Conservation (phyloP, 2,888 invertebrate species). For the Electrophaes corylata region DNA sequence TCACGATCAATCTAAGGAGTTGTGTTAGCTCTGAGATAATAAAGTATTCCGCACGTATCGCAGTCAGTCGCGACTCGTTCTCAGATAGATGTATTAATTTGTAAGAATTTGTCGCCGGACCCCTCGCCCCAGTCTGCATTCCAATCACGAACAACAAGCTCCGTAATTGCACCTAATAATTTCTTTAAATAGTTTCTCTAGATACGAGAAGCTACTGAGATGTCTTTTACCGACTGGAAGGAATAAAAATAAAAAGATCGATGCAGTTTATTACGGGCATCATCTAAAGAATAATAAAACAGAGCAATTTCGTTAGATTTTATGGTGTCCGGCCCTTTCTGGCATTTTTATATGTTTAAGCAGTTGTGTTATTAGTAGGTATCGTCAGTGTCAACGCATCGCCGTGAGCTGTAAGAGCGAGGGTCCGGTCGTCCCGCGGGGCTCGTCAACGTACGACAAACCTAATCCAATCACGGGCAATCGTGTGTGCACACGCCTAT, state of each 20-base stretch:
- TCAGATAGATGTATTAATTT: constrained; percentile 83
- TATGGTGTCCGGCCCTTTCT: constrained; percentile 51
- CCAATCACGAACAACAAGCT: constrained; percentile 83
- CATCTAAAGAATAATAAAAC: constrained; percentile 56
- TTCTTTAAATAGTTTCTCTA: constrained; percentile 76
- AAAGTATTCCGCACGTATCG: constrained; percentile 79
- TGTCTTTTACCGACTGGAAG: constrained; percentile 37
- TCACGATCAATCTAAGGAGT: constrained; percentile 46
- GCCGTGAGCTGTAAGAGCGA: constrained; percentile 59
- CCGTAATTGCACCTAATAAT: constrained; percentile 83
- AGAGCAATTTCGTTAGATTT: constrained; percentile 51
- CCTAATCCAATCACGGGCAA: constrained; percentile 87
- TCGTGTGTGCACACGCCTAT: constrained; percentile 68
- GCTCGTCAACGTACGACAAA: constrained; percentile 84
- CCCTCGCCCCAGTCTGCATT: constrained; percentile 71
- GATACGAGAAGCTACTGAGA: constrained; percentile 38
- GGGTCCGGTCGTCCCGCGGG: constrained; percentile 74
- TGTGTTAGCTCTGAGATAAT: constrained; percentile 64
- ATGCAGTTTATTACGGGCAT: constrained; percentile 48
- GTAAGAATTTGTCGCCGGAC: constrained; percentile 82
- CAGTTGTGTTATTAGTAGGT: constrained; percentile 65
- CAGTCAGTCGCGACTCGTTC: constrained; percentile 63
- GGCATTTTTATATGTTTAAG: constrained; percentile 62
- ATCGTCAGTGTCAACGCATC: constrained; percentile 61
- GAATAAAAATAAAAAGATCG: constrained; percentile 33